Evolutionary conservation across 1,140 invertebrate species (phyloP), one percentile per base, ranked within the genome.

Genomic region (Hycleus phaleratus): DNA sequence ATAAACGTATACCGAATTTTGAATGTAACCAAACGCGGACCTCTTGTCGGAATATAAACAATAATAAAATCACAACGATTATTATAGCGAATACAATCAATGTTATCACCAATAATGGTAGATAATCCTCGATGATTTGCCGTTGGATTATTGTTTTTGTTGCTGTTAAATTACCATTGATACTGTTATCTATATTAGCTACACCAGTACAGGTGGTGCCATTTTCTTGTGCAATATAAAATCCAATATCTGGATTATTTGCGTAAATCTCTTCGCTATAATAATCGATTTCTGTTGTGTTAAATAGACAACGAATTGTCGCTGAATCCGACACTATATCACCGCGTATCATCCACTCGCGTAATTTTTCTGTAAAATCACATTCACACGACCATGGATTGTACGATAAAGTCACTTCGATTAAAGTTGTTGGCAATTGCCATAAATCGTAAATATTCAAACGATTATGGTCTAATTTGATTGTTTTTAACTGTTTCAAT

Each of bases 371-470:
- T 6, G 87, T 81, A 68, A 89, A 92, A 61, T 88, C 84, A 75
- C 93, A 95, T 55, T 90, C 85, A 73, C 93, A 95, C 26, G 85
- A 86, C 91, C 91, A 95, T 3, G 88, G 88, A 73, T 95, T 95
- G 4, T 79, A 81, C 1, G 86, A 80, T 32, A 95, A 72, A 0
- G 80, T 84, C 52, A 93, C 72, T 65, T 85, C 82, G 25, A 77
- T 82, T 43, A 94, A 76, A 4, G 81, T 77, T 0, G 78, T 73
- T 51, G 84, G 82, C 63, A 91, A 73, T 62, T 85, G 80, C 89
- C 90, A 93, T 6, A 93, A 81, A 24, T 86, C 78, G 63, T 90
- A 84, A 5, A 79, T 82, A 11, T 78, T 80, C 26, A 95, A 77
- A 49, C 80, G 77, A 73, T 95, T 95, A 68, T 86, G 81, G 70